A percentile compares a stretch with the other conserved stretches of the same genome.
Evolutionary conservation across 2,888 invertebrate species (phyloP).

Genomic region (Limnephilus auricula): DNA sequence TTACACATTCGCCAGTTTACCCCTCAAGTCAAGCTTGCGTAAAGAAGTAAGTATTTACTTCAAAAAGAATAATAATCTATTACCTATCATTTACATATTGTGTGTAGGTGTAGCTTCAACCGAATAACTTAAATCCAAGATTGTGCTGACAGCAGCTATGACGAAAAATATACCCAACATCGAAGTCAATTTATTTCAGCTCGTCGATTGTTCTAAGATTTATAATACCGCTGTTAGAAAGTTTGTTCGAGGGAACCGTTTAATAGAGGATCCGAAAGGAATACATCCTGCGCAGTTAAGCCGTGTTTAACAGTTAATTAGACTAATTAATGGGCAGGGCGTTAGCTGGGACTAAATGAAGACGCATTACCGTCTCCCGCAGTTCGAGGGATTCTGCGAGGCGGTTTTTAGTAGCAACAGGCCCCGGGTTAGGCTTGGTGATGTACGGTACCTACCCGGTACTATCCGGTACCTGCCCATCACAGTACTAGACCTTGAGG

Average conservation of each 20-base stretch:
- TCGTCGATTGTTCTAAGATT: not conserved
- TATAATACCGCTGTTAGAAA: not conserved
- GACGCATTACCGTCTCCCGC: conserved; percentile 57
- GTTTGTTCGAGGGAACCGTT: conserved; percentile 6
- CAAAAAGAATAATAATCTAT: no score
- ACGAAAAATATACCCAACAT: not conserved
- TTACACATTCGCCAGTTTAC: no score
- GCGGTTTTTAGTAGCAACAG: conserved; percentile 35
- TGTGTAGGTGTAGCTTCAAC: not conserved
- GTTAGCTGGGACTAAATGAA: conserved; percentile 58
- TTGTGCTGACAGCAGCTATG: not conserved
- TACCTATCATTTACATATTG: not conserved
- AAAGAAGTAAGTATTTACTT: no score
- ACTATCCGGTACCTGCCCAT: not conserved
- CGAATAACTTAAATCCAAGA: not conserved
- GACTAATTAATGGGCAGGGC: conserved; percentile 63
- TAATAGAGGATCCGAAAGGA: conserved; percentile 18
- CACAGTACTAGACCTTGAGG: not conserved
- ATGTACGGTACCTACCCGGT: not conserved
- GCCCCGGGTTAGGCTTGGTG: not conserved
- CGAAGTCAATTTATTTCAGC: no score
- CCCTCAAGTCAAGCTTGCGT: no score
- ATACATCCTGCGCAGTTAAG: conserved; percentile 55
- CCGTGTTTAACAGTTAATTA: conserved; percentile 65
- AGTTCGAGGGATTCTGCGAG: conserved; percentile 39